Evolutionary conservation across 2,888 invertebrate species (phyloP).

Genomic region (Cancer borealis): DNA sequence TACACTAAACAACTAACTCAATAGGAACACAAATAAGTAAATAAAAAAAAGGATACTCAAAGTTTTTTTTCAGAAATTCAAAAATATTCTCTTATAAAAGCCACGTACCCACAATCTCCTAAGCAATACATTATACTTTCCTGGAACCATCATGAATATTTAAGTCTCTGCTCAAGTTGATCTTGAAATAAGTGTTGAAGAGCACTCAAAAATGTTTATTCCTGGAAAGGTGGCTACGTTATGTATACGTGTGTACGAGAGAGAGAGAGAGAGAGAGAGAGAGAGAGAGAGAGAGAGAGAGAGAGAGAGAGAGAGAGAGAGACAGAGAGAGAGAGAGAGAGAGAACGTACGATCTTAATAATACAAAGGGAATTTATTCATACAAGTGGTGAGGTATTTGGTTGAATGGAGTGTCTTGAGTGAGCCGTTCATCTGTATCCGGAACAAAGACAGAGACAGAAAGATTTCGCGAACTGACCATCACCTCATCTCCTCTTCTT

Average conservation of each 20-base stretch:
- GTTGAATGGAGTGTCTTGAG: neutral
- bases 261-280: conserved; percentile 26
- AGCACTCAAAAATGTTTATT: neutral
- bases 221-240: neutral
- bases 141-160: neutral
- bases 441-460: neutral
- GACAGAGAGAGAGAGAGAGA: too few relatives aligned
- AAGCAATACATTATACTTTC: neutral
- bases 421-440: neutral
- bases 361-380: neutral
- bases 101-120: neutral
- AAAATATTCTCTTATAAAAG: neutral
- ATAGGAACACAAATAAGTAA: neutral
- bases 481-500: neutral
- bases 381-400: neutral
- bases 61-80: too few relatives aligned
- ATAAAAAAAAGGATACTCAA: too few relatives aligned
- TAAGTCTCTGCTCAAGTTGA: neutral
- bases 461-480: neutral
- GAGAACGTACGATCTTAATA: too few relatives aligned
- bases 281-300: conserved; percentile 27
- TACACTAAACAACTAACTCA: neutral
- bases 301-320: too few relatives aligned
- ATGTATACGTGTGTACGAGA: neutral
- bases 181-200: neutral